Conservation (phyloP, 2,797 vertebrate species). For the Pristis pectinata region DNA sequence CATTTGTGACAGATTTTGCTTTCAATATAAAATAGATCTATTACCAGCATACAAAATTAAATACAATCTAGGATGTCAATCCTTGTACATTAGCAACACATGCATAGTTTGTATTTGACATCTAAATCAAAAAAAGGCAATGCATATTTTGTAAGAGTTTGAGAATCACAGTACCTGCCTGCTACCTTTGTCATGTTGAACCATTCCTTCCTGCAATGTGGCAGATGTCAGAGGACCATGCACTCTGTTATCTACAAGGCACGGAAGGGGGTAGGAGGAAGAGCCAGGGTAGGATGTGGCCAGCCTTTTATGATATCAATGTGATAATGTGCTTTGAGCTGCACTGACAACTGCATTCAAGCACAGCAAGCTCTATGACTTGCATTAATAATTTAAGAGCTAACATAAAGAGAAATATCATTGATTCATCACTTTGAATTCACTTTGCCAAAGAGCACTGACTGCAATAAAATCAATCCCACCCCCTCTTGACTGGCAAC, state of each 20-base stretch:
- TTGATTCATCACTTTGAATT: neutral
- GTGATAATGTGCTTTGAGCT: neutral
- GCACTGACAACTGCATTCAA: neutral
- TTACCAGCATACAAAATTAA: conserved; percentile 33
- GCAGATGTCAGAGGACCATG: neutral
- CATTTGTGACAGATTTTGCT: neutral
- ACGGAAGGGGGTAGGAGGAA: no score
- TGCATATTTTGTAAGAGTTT: neutral
- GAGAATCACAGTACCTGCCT: neutral
- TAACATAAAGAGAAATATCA: neutral
- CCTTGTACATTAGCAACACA: conserved; percentile 21
- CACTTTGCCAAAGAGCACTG: neutral
- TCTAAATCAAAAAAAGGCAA: conserved; percentile 28
- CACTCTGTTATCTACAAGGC: neutral
- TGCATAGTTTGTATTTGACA: conserved; percentile 33
- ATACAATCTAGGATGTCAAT: conserved; percentile 7
- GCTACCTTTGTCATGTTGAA: neutral
- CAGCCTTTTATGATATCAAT: no score
- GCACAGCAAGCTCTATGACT: neutral
- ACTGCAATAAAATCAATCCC: neutral
- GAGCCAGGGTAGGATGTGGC: neutral
- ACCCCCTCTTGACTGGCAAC: neutral
- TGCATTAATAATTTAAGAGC: neutral
- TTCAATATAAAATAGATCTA: conserved; percentile 26
- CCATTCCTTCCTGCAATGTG: neutral